Evolutionary conservation across 2,797 vertebrate species (phyloP).

Genomic region (Nasua narica): DNA sequence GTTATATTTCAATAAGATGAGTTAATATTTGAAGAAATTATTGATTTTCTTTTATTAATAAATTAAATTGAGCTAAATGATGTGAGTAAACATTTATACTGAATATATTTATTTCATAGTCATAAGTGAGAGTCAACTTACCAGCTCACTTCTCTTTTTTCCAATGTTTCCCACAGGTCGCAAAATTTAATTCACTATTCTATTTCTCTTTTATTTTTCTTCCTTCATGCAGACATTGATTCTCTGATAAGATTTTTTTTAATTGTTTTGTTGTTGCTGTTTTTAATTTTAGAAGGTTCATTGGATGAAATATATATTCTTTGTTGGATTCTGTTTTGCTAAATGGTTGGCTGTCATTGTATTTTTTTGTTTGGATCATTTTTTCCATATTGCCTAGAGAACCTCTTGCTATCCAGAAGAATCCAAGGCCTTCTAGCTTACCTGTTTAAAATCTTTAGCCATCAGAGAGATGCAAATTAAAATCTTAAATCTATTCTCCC

Average conservation of each 20-base stretch:
- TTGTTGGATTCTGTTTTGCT: conserved; percentile 3
- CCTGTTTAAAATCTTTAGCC: neutral
- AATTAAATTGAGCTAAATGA: neutral
- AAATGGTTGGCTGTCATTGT: neutral
- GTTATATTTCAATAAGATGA: neutral
- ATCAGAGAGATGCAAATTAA: too few species aligned
- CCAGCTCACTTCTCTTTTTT: neutral
- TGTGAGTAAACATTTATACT: neutral
- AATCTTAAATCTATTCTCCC: neutral
- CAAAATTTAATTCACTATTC: neutral
- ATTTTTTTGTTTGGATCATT: neutral
- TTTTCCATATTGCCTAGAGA: neutral
- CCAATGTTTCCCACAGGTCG: neutral
- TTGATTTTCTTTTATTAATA: neutral
- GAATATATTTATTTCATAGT: neutral
- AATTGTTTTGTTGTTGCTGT: neutral
- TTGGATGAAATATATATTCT: neutral
- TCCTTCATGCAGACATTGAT: neutral
- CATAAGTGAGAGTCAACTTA: neutral
- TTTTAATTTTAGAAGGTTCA: neutral
- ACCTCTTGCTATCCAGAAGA: neutral
- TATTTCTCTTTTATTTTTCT: neutral
- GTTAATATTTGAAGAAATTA: neutral
- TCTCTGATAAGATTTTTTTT: neutral
- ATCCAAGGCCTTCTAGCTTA: neutral